A percentile compares a stretch with the other conserved stretches of the same genome.
phyloP scores from a whole-genome alignment of 2,888 invertebrate genomes.

The Hydriomena furcata region DNA sequence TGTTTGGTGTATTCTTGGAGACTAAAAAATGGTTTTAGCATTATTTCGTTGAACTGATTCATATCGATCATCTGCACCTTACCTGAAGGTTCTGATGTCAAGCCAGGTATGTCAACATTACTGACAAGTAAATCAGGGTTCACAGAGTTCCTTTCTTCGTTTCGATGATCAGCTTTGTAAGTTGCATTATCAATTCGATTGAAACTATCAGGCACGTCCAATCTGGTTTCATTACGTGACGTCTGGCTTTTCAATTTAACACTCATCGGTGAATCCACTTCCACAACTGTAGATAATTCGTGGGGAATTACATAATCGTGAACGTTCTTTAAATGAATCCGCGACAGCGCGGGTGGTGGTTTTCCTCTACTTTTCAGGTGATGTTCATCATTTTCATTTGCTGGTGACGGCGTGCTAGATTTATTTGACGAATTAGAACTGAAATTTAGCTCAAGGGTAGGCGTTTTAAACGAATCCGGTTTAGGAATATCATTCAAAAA shows the following conservation, averaged over 20 bases:
- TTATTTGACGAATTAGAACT: slow-evolving; percentile 27
- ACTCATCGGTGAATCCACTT: slow-evolving; percentile 87
- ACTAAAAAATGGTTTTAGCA: slow-evolving; percentile 75
- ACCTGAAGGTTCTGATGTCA: slow-evolving; percentile 50
- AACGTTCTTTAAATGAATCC: slow-evolving; percentile 61
- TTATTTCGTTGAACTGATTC: slow-evolving; percentile 74
- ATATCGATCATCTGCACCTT: slow-evolving; percentile 74
- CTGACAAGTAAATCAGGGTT: slow-evolving; percentile 56
- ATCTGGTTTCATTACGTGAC: slow-evolving; percentile 46
- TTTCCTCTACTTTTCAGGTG: slow-evolving; percentile 50
- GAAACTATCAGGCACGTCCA: slow-evolving; percentile 40
- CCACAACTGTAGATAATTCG: slow-evolving; percentile 87
- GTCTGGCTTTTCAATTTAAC: slow-evolving; percentile 64
- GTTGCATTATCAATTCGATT: slow-evolving; percentile 28
- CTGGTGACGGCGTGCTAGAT: slow-evolving; percentile 29
- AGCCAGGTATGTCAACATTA: slow-evolving; percentile 38
- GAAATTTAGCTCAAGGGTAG: slow-evolving; percentile 24
- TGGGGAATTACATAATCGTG: slow-evolving; percentile 73
- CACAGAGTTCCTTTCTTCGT: slow-evolving; percentile 15
- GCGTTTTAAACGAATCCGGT: slow-evolving; percentile 46
- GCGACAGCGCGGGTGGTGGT: slow-evolving; percentile 73
- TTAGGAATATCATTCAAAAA: slow-evolving; percentile 65
- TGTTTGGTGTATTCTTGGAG: slow-evolving; percentile 78
- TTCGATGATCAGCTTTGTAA: slow-evolving; percentile 27
- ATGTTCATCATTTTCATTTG: slow-evolving; percentile 34